These are phyloP conservation scores for Drosophila quadrilineata DNA, from an alignment of 1,140 invertebrate genomes.

Conservation along the genomic window DNA sequence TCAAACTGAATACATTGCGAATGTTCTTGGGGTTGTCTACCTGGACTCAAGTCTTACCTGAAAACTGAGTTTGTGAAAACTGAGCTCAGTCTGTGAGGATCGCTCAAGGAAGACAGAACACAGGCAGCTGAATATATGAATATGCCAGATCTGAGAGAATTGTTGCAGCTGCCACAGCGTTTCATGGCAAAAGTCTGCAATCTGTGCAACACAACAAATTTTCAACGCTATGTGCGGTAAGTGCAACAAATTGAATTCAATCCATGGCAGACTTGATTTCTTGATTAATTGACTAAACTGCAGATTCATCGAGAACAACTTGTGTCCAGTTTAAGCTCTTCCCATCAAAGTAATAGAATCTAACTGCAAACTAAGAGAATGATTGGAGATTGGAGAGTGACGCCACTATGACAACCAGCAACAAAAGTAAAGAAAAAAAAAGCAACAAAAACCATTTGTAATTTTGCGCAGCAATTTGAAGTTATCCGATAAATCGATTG, in stretches of 20 bases:
- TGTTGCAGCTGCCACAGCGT: conserved; percentile 27
- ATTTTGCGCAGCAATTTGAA: conserved; percentile 15
- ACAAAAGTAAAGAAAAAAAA: no score
- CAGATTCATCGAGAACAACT: conserved; percentile 48
- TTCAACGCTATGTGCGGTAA: conserved; percentile 44
- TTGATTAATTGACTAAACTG: no score
- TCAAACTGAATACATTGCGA: no score
- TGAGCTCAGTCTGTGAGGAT: conserved; percentile 5
- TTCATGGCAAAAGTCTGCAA: conserved; percentile 15
- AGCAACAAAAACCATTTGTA: conserved; percentile 10
- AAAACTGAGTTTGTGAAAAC: neutral
- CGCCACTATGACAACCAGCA: conserved; percentile 4
- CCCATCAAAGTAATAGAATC: conserved; percentile 4
- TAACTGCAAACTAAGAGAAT: conserved; percentile 3
- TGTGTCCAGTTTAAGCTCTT: conserved; percentile 39
- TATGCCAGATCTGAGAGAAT: conserved; percentile 4
- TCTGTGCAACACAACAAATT: conserved; percentile 34
- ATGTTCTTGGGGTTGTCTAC: no score
- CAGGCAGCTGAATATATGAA: neutral
- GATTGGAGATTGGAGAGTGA: neutral
- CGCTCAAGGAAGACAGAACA: neutral
- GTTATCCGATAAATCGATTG: neutral
- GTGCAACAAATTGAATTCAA: neutral
- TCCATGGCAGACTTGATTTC: neutral
- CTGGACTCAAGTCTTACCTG: neutral